A percentile compares a stretch with the other conserved stretches of the same genome.
These are phyloP conservation scores for Sinella curviseta DNA, from an alignment of 1,140 invertebrate genomes.

Conservation along the genomic window DNA sequence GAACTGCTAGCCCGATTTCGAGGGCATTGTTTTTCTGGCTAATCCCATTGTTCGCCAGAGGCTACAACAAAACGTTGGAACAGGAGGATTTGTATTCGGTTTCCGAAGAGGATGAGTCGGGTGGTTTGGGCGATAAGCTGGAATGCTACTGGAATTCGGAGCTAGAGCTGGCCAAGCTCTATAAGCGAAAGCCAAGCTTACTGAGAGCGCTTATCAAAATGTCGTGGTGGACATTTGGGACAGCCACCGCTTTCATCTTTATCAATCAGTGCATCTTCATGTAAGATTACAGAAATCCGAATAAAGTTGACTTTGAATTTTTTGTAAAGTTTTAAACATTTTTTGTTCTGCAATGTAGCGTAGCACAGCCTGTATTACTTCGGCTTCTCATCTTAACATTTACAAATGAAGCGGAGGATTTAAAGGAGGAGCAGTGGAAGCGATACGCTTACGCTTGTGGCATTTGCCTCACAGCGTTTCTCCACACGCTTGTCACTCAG, in stretches of 20 bases:
- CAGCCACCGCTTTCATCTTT: neutral
- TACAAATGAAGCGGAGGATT: no score
- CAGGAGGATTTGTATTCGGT: constrained; percentile 38
- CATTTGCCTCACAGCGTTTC: neutral
- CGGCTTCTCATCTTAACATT: neutral
- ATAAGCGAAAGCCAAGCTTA: constrained; percentile 54
- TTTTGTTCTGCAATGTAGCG: neutral
- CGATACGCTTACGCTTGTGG: neutral
- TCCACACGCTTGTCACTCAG: neutral
- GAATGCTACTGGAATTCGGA: constrained; percentile 57
- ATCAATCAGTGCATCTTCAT: neutral
- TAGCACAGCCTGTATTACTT: neutral
- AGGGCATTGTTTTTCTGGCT: constrained; percentile 44
- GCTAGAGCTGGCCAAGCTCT: constrained; percentile 53
- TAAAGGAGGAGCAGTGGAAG: neutral
- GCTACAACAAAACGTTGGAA: constrained; percentile 25
- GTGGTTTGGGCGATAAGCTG: constrained; percentile 28
- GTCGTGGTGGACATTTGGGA: constrained; percentile 56
- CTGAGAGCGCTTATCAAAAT: constrained; percentile 52
- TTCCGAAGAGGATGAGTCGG: constrained; percentile 36
- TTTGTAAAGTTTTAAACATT: no score
- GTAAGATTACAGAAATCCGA: no score
- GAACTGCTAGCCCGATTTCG: constrained; percentile 39
- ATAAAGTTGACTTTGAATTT: no score
- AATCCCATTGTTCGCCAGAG: constrained; percentile 38